Evolutionary conservation across 2,113 vertebrate genomes (phyloP), one percentile per base, ranked within the genome.

Genomic region (Origma solitaria): DNA sequence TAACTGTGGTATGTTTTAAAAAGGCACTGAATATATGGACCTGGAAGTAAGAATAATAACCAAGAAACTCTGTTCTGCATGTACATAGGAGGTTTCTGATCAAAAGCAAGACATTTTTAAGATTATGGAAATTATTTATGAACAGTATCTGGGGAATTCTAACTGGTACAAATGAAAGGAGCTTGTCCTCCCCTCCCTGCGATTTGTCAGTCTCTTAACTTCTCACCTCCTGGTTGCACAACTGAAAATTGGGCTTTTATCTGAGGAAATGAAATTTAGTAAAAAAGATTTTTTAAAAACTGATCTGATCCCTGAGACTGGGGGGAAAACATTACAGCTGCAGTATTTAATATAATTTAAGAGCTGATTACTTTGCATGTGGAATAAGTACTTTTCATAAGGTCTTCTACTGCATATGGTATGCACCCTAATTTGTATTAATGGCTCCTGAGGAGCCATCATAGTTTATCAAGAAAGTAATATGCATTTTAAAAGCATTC

Each of bases 401-500:
- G 49, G 31, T 47, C 87, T 90, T 95, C 94, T 79, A 13, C 66
- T 94, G 76, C 28, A 24, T 76, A 33, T 89, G 83, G 65, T 49
- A 37, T 62, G 42, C 30, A 66, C 66, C 93, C 92, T 95, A 89
- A 93, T 89, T 89, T 23, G 13, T 81, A 88, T 87, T 94, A 93
- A 92, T 53, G 33, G 88, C 51, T 96, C 88, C 91, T 89, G 75
- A 91, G 89, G 92, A 96, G 83, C 66, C 66, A 89, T 95, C 95
- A 76, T 2, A 95, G 84, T 88, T 97, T 91, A 94, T 93, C 72
- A 95, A 82, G 82, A 82, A 96, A 97, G 91, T 95, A 97, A 97
- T 87, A 92, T 95, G 66, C 53, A 88, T 77, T 95, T 94, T 95
- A 87, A 95, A 83, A 82, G 40, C 87, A 38, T 76, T 94, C 71